phyloP scores from a whole-genome alignment of 2,888 invertebrate species.

The Drosophila cognata region DNA sequence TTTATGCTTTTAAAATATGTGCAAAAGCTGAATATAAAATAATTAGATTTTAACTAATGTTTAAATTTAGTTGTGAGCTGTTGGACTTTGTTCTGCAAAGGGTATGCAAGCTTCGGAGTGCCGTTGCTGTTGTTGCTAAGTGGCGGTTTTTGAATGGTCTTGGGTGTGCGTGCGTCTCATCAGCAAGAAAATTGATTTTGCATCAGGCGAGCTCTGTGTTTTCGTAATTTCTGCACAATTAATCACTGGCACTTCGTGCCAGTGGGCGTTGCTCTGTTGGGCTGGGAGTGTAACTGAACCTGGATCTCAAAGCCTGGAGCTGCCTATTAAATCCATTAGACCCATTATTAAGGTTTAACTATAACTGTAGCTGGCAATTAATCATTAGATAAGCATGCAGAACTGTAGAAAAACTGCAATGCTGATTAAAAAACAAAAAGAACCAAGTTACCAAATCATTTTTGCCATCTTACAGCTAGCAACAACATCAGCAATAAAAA shows the following conservation, averaged over 20 bases:
- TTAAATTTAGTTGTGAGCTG: not conserved
- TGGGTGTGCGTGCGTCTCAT: conserved; percentile 60
- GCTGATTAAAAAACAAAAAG: conserved; percentile 69
- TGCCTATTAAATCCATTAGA: conserved; percentile 51
- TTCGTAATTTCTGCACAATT: conserved; percentile 62
- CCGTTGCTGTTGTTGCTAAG: conserved; percentile 26
- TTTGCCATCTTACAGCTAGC: conserved; percentile 43
- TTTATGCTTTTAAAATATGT: not conserved
- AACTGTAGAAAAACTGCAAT: conserved; percentile 49
- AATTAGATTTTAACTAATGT: not conserved
- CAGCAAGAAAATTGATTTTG: conserved; percentile 69
- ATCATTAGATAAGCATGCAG: conserved; percentile 75
- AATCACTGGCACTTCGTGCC: conserved; percentile 70
- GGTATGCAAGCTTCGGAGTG: not conserved
- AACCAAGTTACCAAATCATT: conserved; percentile 65
- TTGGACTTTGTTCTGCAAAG: not conserved
- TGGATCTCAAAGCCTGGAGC: conserved; percentile 7
- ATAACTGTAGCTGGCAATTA: conserved; percentile 72
- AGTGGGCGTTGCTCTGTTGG: conserved; percentile 63
- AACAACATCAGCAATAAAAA: conserved; percentile 36
- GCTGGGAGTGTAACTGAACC: conserved; percentile 20
- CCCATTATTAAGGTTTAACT: conserved; percentile 75
- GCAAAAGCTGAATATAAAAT: not conserved
- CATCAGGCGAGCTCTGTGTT: conserved; percentile 48
- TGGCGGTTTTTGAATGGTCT: conserved; percentile 69